A percentile compares a stretch with the other conserved stretches of the same genome.
phyloP scores from a whole-genome alignment of 2,888 invertebrate species.

The Rhamphomyia laevipes region DNA sequence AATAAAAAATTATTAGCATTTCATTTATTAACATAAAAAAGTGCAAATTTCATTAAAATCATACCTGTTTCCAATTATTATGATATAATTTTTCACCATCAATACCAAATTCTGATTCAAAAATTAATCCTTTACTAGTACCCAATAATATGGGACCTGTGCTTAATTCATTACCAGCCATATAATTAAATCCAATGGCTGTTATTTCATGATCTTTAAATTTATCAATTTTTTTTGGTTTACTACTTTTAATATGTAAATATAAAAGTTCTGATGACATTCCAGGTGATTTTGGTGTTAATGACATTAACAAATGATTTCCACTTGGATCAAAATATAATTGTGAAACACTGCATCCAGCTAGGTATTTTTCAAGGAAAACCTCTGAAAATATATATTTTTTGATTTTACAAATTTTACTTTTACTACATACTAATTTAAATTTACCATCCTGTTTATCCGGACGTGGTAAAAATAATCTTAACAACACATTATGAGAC shows the following conservation, averaged over 20 bases:
- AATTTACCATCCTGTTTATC: conserved; percentile 62
- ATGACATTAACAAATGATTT: conserved; percentile 62
- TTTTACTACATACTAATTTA: conserved; percentile 3
- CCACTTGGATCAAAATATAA: conserved; percentile 69
- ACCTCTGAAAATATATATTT: conserved; percentile 22
- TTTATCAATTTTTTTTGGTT: conserved; percentile 49
- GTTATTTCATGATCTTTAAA: conserved; percentile 63
- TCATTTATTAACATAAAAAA: neutral
- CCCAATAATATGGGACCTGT: conserved; percentile 82
- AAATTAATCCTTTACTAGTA: conserved; percentile 78
- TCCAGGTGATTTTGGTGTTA: conserved; percentile 44
- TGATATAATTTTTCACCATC: conserved; percentile 76
- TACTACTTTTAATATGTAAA: conserved; percentile 61
- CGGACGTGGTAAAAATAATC: conserved; percentile 69
- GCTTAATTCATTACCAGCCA: conserved; percentile 52
- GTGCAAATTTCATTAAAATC: neutral
- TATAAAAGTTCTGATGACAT: conserved; percentile 65
- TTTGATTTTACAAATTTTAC: neutral
- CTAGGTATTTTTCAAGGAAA: conserved; percentile 30
- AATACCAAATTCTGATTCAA: conserved; percentile 76
- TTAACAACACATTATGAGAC: conserved; percentile 66
- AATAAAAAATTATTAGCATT: too few species aligned
- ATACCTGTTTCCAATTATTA: conserved; percentile 78
- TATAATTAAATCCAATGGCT: conserved; percentile 80
- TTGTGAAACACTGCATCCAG: conserved; percentile 30